phyloP scores from a whole-genome alignment of 2,888 invertebrate species.

The Crepidodera aurea region DNA sequence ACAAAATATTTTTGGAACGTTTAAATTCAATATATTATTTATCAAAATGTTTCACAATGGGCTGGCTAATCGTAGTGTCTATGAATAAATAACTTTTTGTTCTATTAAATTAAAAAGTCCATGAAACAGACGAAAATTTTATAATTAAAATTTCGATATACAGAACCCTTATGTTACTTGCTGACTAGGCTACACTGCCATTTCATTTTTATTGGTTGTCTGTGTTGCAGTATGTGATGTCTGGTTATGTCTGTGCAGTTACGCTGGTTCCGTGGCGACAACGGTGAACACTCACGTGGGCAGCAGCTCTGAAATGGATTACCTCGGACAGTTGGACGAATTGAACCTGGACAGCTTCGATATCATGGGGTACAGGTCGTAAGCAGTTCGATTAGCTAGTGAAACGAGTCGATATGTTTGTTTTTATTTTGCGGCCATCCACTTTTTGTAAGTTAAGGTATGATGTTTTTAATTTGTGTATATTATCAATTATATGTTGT shows the following conservation, averaged over 20 bases:
- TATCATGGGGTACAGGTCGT: constrained; percentile 55
- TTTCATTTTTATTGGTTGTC: constrained; percentile 53
- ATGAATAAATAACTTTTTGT: too few relatives aligned
- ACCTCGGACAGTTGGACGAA: constrained; percentile 58
- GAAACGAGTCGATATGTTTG: constrained; percentile 7
- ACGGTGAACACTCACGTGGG: constrained; percentile 51
- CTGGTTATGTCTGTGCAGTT: constrained; percentile 63
- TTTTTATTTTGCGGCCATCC: constrained; percentile 20
- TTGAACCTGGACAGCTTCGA: constrained; percentile 58
- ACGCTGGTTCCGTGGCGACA: constrained; percentile 59
- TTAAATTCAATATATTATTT: too few relatives aligned
- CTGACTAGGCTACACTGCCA: constrained; percentile 19
- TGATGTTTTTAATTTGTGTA: constrained; percentile 26
- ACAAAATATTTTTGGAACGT: too few relatives aligned
- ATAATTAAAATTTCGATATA: too few relatives aligned
- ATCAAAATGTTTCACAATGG: too few relatives aligned
- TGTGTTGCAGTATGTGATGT: constrained; percentile 63
- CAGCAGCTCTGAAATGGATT: constrained; percentile 55
- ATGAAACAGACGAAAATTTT: too few relatives aligned
- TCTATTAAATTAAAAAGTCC: too few relatives aligned
- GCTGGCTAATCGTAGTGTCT: too few relatives aligned
- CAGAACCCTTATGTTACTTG: background rate
- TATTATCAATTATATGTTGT: constrained; percentile 26
- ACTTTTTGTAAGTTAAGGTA: constrained; percentile 24
- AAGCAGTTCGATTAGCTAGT: background rate